These are phyloP conservation scores for Drosophila nikananu DNA, from an alignment of 1,140 invertebrate species.

Conservation along the genomic window DNA sequence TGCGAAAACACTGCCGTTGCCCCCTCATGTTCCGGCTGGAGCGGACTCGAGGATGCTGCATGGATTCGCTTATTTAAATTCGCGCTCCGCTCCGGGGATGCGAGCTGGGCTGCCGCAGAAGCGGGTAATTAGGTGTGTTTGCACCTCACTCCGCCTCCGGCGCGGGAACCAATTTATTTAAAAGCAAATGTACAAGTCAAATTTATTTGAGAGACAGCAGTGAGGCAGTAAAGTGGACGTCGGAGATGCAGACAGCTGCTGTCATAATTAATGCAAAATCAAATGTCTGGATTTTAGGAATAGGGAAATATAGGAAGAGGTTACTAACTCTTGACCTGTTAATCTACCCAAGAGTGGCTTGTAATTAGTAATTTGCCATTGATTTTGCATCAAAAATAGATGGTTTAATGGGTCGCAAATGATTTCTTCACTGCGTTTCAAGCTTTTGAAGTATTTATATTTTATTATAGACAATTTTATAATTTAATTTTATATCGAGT, in stretches of 20 bases:
- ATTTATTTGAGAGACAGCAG: conserved; percentile 2
- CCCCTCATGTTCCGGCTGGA: conserved; percentile 1
- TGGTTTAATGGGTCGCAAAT: not conserved
- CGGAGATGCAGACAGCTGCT: not conserved
- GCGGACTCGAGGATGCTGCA: conserved; percentile 14
- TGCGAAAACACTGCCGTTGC: conserved; percentile 4
- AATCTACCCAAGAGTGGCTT: not conserved
- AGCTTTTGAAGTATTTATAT: not conserved
- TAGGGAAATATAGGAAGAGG: not conserved
- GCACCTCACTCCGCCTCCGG: not conserved
- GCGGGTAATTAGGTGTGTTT: conserved; percentile 46
- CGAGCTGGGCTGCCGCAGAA: not conserved
- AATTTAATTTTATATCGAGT: not conserved
- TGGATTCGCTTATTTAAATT: not conserved
- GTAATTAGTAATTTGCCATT: too few relatives aligned
- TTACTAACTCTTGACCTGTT: not conserved
- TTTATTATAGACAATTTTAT: not conserved
- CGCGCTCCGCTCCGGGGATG: not conserved
- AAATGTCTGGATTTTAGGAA: not conserved
- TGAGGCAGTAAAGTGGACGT: not conserved
- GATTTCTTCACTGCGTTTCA: not conserved
- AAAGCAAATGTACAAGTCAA: conserved; percentile 38
- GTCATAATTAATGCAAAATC: not conserved
- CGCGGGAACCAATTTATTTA: conserved; percentile 46
- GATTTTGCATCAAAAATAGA: too few relatives aligned